Conservation (phyloP, 2,113 vertebrate genomes). For the Bambusicola thoracicus region DNA sequence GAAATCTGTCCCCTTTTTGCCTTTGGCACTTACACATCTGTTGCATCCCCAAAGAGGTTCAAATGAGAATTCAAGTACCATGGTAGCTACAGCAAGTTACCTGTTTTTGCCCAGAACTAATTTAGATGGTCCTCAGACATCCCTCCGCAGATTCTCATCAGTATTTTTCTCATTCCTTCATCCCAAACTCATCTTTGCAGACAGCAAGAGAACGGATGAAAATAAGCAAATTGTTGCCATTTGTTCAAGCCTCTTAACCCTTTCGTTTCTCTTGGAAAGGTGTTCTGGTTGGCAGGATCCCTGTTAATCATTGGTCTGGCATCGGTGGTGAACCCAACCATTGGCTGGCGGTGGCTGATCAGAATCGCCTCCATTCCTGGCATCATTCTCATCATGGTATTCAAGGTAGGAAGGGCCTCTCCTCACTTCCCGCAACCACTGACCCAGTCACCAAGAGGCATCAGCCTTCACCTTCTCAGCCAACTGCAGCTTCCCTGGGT, state of each 20-base stretch:
- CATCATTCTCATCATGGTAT: constrained; percentile 86
- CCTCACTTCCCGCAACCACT: rapidly evolving
- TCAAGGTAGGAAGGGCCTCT: constrained; percentile 80
- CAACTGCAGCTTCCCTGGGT: neutral
- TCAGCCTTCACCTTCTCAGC: rapidly evolving
- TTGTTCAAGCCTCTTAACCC: neutral
- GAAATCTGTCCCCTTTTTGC: neutral
- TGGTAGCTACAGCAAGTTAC: neutral
- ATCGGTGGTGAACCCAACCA: constrained; percentile 85
- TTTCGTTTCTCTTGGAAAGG: constrained; percentile 66
- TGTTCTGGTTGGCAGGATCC: constrained; percentile 95
- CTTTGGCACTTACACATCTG: neutral
- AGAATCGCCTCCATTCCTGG: constrained; percentile 88
- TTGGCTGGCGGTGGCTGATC: constrained; percentile 95
- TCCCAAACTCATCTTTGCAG: neutral
- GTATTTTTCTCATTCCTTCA: neutral
- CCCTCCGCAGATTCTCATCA: neutral
- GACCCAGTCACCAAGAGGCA: neutral
- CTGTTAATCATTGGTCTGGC: constrained; percentile 91
- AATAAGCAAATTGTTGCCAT: rapidly evolving
- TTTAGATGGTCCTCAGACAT: neutral
- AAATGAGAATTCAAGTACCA: neutral
- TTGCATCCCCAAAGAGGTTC: neutral
- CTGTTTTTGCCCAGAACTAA: neutral
- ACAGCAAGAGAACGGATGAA: neutral